phyloP scores from a whole-genome alignment of 2,113 vertebrate species.

The Plecotus auritus region DNA sequence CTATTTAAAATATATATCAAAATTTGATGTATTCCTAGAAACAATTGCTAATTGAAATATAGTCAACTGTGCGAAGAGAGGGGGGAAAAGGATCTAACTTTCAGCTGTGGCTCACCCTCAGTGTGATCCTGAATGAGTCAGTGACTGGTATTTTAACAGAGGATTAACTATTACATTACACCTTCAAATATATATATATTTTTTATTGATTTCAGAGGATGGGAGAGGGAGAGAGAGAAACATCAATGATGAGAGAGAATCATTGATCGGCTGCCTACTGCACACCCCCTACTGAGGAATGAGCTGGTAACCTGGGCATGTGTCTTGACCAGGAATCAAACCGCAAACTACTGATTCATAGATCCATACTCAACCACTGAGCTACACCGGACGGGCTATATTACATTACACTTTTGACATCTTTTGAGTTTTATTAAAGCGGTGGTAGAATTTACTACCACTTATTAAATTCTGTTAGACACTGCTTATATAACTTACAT shows the following conservation, averaged over 20 bases:
- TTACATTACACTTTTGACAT: not conserved
- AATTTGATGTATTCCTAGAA: not conserved
- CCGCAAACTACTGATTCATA: no score
- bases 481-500: not conserved
- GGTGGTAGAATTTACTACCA: not conserved
- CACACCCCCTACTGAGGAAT: no score
- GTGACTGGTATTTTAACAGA: not conserved
- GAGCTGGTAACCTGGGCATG: no score
- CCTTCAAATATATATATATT: not conserved
- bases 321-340: no score
- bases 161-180: not conserved
- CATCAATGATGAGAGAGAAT: no score
- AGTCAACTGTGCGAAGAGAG: not conserved
- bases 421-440: not conserved
- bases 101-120: not conserved
- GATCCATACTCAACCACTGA: no score
- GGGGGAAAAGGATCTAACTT: not conserved
- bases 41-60: not conserved
- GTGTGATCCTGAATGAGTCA: not conserved
- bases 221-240: no score
- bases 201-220: no score
- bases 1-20: not conserved
- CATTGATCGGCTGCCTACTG: no score
- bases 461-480: not conserved
- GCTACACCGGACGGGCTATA: not conserved